Percentiles rank a stretch among this genome's conserved stretches.
phyloP scores from a whole-genome alignment of 1,140 invertebrate species.

The Zeugodacus cucurbitae region DNA sequence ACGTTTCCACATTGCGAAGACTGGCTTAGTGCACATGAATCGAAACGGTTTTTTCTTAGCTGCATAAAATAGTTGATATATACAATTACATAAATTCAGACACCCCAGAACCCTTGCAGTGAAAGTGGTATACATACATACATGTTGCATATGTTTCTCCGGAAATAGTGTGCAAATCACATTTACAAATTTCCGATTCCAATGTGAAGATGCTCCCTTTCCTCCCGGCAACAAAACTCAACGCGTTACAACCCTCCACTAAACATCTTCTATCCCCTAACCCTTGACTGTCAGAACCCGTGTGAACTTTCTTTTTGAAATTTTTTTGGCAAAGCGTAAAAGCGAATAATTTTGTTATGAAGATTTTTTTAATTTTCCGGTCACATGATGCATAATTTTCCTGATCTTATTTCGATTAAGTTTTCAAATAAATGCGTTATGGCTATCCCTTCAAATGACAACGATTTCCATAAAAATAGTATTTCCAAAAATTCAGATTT shows the following conservation, averaged over 20 bases:
- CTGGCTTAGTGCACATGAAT: no score
- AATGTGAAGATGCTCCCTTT: neutral
- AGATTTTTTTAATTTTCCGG: neutral
- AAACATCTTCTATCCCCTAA: neutral
- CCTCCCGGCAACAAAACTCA: neutral
- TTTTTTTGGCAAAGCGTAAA: neutral
- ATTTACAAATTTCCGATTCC: neutral
- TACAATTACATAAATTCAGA: neutral
- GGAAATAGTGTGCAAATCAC: neutral
- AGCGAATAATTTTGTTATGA: neutral
- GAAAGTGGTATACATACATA: no score
- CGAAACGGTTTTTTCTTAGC: no score
- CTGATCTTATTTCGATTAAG: neutral
- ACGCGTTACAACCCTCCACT: neutral
- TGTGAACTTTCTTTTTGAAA: neutral
- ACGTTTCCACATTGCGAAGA: no score
- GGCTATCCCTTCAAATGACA: no score
- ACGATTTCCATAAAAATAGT: no score
- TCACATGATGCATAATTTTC: neutral
- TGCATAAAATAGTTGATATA: neutral
- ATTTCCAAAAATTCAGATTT: no score
- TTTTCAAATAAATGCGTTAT: neutral
- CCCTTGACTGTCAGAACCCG: neutral
- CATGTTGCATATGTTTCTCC: neutral
- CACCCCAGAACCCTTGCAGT: no score